Conservation (phyloP, 2,888 invertebrate genomes). For the Scrobipalpa atriplicella region DNA sequence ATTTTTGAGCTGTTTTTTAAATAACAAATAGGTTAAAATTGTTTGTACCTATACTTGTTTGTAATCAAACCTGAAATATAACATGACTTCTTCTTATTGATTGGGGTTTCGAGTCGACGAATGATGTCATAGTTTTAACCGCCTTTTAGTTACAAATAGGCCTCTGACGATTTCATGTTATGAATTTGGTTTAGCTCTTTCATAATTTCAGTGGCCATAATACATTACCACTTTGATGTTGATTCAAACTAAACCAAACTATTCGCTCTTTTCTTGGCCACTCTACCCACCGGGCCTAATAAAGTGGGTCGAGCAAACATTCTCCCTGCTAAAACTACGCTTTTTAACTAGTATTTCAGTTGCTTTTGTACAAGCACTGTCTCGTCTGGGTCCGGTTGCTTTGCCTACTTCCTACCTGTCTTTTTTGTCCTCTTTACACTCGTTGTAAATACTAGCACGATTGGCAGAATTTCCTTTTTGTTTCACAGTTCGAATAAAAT, state of each 20-base stretch:
- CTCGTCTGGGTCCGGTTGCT: conserved; percentile 52
- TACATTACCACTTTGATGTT: not conserved
- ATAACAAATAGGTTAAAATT: too few species aligned
- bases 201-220: too few species aligned
- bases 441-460: conserved; percentile 45
- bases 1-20: too few species aligned
- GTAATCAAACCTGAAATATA: too few species aligned
- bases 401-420: conserved; percentile 43
- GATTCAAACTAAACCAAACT: not conserved
- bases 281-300: conserved; percentile 60
- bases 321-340: conserved; percentile 68
- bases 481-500: conserved; percentile 3
- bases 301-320: conserved; percentile 78
- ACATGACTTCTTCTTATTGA: too few species aligned
- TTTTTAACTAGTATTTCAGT: conserved; percentile 75
- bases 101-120: too few species aligned
- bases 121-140: too few species aligned
- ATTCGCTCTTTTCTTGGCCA: conserved; percentile 44
- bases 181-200: too few species aligned
- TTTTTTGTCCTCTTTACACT: conserved; percentile 49
- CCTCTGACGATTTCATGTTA: too few species aligned
- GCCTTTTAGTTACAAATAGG: too few species aligned
- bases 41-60: too few species aligned
- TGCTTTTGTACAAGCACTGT: conserved; percentile 63
- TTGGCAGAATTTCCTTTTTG: conserved; percentile 16